A percentile compares a stretch with the other conserved stretches of the same genome.
Evolutionary conservation across 2,888 invertebrate genomes (phyloP).

Genomic region (Epinotia nisella): DNA sequence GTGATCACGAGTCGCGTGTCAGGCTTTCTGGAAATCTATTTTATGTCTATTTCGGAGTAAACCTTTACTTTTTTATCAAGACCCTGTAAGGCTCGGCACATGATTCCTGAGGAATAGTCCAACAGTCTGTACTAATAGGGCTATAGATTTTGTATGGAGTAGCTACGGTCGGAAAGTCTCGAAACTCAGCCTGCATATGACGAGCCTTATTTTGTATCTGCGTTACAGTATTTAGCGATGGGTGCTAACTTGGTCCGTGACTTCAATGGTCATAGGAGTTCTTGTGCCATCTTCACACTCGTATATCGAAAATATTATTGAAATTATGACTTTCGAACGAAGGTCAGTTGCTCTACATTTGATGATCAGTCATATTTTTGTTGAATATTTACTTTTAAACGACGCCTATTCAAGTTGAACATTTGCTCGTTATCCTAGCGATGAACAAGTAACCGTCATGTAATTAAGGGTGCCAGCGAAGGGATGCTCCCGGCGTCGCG

Average conservation of each 20-base stretch:
- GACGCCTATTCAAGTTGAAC: neutral
- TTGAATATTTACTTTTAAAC: neutral
- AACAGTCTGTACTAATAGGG: no score
- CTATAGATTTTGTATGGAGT: no score
- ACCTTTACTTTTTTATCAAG: neutral
- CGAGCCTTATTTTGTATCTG: neutral
- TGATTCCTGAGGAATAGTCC: no score
- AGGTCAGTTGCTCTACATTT: neutral
- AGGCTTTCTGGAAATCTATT: no score
- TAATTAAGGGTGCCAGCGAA: conserved; percentile 15
- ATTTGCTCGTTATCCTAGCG: conserved; percentile 2
- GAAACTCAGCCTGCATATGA: no score
- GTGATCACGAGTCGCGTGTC: neutral
- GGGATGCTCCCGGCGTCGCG: conserved; percentile 6
- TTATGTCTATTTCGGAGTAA: neutral
- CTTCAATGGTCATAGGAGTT: neutral
- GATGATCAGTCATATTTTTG: neutral
- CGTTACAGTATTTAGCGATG: neutral
- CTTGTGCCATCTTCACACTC: neutral
- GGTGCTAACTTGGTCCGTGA: neutral
- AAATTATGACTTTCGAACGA: neutral
- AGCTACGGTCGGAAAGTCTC: no score
- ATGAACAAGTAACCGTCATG: conserved; percentile 10
- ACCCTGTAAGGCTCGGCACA: no score
- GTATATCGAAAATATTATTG: no score